Evolutionary conservation across 1,140 invertebrate genomes (phyloP), one percentile per base, ranked within the genome.

Genomic region (Lasioglossum albipes): DNA sequence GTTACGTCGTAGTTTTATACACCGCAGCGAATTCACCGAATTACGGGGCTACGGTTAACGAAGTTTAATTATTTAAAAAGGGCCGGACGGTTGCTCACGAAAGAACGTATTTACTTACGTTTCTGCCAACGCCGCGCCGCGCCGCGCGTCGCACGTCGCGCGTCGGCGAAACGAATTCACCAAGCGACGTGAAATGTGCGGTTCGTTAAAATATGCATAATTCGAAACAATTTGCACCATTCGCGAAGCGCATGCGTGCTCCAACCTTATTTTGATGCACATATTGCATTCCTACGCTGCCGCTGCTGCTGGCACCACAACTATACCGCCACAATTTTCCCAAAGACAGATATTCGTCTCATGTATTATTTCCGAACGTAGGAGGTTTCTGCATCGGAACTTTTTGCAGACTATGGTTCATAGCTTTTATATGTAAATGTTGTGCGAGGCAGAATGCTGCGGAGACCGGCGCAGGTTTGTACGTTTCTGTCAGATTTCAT

Each of bases 191-290:
- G 66, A 68, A 68, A 68, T 49, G 42, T 68, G 66, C 66, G 66
- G 41, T 68, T 68, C 66, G 45, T 68, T 68, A 68, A 68, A 68
- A 68, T 68, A 68, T 68, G 66, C 22, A 68, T 68, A 68, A 49
- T 68, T 68, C 66, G 66, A 66, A 82, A 49, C 31, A 79, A 27
- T 7, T 79, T 49, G 16, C 45, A 3, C 4, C 54, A 20, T 16
- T 68, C 20, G 20, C 65, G 20, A 9, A 7, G 41, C 42, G 41
- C n/a, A 6, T 67, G 65, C 42, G 10, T 3, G 20, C 18, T 67
- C 45, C 18, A 42, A 9, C 64, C 65, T 45, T 67, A 67, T 67
- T 67, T 22, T 22, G 41, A 45, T 67, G 65, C 41, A 42, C 36
- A n/a, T 20, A 18, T 18, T 22, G 7, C 65, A n/a, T 45, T 22